These are phyloP conservation scores for Pseudopipra pipra DNA, from an alignment of 2,113 vertebrate species.

Conservation along the genomic window DNA sequence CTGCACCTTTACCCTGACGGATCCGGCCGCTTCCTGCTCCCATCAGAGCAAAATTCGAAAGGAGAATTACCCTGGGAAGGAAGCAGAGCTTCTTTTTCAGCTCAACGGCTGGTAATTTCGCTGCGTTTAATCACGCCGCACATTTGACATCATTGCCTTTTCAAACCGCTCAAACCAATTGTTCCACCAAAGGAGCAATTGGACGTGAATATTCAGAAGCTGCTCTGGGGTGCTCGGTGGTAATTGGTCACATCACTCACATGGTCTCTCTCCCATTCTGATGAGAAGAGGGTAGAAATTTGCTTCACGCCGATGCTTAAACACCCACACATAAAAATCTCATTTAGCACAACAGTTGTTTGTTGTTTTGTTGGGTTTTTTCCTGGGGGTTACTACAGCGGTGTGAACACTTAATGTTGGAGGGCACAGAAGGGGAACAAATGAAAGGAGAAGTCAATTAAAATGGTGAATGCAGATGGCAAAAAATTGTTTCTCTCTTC, in stretches of 20 bases:
- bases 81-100: background rate
- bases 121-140: conserved; percentile 21
- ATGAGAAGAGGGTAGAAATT: conserved; percentile 33
- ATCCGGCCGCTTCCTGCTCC: background rate
- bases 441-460: background rate
- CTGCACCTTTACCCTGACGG: background rate
- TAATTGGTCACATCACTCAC: conserved; percentile 57
- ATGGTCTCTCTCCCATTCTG: conserved; percentile 34
- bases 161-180: conserved; percentile 30
- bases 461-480: background rate
- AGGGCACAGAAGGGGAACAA: background rate
- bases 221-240: conserved; percentile 9
- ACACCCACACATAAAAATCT: conserved; percentile 34
- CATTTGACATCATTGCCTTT: conserved; percentile 55
- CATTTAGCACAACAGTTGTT: background rate
- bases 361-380: background rate
- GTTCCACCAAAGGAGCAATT: conserved; percentile 40
- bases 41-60: background rate
- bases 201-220: conserved; percentile 49
- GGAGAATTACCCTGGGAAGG: background rate
- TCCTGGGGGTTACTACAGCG: background rate
- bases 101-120: background rate
- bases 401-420: rapidly evolving
- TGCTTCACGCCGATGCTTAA: background rate
- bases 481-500: background rate